Evolutionary conservation across 2,888 invertebrate species (phyloP).

Genomic region (Limnephilus marmoratus): DNA sequence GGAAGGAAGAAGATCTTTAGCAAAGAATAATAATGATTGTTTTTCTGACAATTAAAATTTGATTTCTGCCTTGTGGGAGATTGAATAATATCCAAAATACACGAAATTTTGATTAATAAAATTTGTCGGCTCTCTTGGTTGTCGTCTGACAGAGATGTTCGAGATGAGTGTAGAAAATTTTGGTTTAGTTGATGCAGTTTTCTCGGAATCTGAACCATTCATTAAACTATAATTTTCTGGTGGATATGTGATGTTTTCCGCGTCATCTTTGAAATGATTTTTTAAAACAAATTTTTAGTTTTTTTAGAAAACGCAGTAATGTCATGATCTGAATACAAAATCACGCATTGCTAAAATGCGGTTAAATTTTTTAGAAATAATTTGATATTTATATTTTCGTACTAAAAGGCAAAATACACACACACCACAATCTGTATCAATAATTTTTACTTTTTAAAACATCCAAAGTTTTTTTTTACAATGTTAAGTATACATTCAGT

Average conservation of each 20-base stretch:
- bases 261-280: neutral
- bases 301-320: neutral
- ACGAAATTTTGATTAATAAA: too few species aligned
- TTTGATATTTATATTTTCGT: constrained; percentile 54
- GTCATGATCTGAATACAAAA: constrained; percentile 17
- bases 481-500: constrained; percentile 43
- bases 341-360: neutral
- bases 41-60: neutral
- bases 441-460: constrained; percentile 57
- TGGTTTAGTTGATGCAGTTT: neutral
- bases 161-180: neutral
- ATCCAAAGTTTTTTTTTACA: constrained; percentile 57
- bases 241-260: too few species aligned
- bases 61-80: neutral
- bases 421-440: constrained; percentile 56
- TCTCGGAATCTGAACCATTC: neutral
- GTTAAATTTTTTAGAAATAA: neutral
- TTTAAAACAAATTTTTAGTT: neutral
- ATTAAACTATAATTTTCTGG: neutral
- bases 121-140: too few species aligned
- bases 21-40: too few species aligned
- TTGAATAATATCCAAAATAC: neutral
- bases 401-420: constrained; percentile 63
- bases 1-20: too few species aligned
- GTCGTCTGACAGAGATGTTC: too few species aligned